Evolutionary conservation across 2,797 vertebrate genomes (phyloP).

Genomic region (Sebastes vulpes): DNA sequence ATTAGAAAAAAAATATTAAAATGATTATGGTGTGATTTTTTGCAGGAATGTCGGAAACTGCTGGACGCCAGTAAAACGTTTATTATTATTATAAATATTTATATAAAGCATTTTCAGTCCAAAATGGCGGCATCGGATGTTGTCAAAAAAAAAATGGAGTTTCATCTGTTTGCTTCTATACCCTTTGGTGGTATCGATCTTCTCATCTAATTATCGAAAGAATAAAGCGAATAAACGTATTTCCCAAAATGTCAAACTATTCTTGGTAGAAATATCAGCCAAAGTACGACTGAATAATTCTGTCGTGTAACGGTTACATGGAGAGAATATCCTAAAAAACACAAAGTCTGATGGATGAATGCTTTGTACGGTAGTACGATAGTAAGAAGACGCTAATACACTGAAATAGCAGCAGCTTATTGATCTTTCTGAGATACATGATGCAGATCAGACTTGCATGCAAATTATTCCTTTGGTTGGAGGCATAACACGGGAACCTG

Average conservation of each 20-base stretch:
- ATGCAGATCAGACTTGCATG: constrained; percentile 12
- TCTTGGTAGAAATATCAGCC: neutral
- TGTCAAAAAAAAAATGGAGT: too few species aligned
- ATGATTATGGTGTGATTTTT: too few species aligned
- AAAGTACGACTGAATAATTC: neutral
- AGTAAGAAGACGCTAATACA: neutral
- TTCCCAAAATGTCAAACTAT: neutral
- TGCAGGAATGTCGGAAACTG: too few species aligned
- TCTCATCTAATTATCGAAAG: neutral
- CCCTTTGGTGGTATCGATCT: neutral
- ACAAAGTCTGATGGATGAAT: neutral
- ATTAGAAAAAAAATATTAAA: too few species aligned
- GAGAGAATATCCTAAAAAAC: neutral
- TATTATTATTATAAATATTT: too few species aligned
- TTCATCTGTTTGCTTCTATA: too few species aligned
- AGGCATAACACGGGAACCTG: neutral
- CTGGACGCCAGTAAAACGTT: too few species aligned
- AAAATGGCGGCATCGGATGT: too few species aligned
- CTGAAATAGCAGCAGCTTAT: constrained; percentile 3
- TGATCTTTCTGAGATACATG: constrained; percentile 29
- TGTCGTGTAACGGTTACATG: neutral
- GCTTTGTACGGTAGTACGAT: neutral
- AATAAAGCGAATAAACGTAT: neutral
- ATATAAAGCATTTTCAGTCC: too few species aligned
- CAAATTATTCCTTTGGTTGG: constrained; percentile 34